A percentile compares a stretch with the other conserved stretches of the same genome.
These are phyloP conservation scores for Lordiphosa andalusiaca DNA, from an alignment of 2,888 invertebrate genomes.

Conservation along the genomic window DNA sequence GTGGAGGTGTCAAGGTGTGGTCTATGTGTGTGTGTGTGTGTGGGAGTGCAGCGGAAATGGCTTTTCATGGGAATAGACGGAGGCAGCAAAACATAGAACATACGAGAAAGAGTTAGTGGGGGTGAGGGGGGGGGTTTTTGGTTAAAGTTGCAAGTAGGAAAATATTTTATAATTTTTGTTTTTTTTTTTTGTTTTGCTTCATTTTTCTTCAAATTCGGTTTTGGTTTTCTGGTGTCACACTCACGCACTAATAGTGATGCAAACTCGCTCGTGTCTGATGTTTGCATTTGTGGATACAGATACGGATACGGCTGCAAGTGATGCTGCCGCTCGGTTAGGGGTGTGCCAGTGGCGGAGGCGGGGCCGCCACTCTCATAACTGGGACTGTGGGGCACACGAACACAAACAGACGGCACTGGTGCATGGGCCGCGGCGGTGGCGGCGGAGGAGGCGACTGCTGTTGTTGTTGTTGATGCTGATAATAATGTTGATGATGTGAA, in stretches of 20 bases:
- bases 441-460: constrained; percentile 49
- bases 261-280: constrained; percentile 79
- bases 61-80: constrained; percentile 23
- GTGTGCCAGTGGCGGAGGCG: constrained; percentile 55
- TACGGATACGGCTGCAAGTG: constrained; percentile 63
- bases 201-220: constrained; percentile 15
- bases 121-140: too few relatives aligned
- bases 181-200: constrained; percentile 17
- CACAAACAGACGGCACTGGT: constrained; percentile 81
- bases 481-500: constrained; percentile 71
- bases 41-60: constrained; percentile 21
- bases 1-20: constrained; percentile 11
- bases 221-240: constrained; percentile 76
- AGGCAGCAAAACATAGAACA: constrained; percentile 10
- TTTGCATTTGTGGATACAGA: constrained; percentile 79
- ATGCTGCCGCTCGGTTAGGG: constrained; percentile 27
- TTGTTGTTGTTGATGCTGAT: constrained; percentile 68
- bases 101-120: constrained; percentile 14
- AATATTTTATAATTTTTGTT: constrained; percentile 22
- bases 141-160: constrained; percentile 2
- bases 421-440: constrained; percentile 61
- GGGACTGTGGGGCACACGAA: constrained; percentile 81
- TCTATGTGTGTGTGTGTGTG: constrained; percentile 9
- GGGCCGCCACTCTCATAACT: constrained; percentile 77
- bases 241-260: constrained; percentile 81